These are phyloP conservation scores for Endomychus coccineus DNA, from an alignment of 2,888 invertebrate species.

Conservation along the genomic window DNA sequence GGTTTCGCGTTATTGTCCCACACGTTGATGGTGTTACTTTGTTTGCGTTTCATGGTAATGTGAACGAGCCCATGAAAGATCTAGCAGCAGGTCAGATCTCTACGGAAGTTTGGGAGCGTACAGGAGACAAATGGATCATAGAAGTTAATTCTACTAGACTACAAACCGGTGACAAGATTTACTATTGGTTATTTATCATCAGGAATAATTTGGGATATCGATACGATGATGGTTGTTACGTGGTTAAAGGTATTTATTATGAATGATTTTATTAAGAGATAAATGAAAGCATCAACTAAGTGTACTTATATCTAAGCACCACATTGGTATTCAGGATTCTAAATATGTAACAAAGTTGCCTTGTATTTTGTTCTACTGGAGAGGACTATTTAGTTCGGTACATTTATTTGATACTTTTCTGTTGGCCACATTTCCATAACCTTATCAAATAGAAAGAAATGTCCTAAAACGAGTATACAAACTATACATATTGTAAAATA, in stretches of 20 bases:
- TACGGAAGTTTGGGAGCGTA: conserved; percentile 22
- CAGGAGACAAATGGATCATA: conserved; percentile 33
- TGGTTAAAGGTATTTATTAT: conserved; percentile 22
- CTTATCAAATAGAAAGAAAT: too few species aligned
- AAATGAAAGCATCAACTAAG: too few species aligned
- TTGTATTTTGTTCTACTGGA: too few species aligned
- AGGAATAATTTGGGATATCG: conserved; percentile 34
- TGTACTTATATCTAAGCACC: too few species aligned
- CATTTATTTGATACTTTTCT: too few species aligned
- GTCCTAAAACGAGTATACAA: too few species aligned
- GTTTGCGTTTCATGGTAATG: conserved; percentile 44
- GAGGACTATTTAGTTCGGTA: too few species aligned
- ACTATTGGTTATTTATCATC: conserved; percentile 40
- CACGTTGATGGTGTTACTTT: conserved; percentile 38
- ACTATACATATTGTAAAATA: too few species aligned
- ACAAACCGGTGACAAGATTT: conserved; percentile 34
- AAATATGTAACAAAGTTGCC: too few species aligned
- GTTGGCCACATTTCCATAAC: too few species aligned
- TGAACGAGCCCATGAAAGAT: conserved; percentile 36
- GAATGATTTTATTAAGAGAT: too few species aligned
- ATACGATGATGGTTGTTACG: conserved; percentile 27
- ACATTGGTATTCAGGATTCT: too few species aligned
- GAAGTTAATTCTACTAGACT: conserved; percentile 28
- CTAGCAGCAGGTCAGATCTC: conserved; percentile 35
- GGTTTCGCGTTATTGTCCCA: conserved; percentile 42